Conservation (phyloP, 1,140 invertebrate genomes). For the Trichoplusia ni region DNA sequence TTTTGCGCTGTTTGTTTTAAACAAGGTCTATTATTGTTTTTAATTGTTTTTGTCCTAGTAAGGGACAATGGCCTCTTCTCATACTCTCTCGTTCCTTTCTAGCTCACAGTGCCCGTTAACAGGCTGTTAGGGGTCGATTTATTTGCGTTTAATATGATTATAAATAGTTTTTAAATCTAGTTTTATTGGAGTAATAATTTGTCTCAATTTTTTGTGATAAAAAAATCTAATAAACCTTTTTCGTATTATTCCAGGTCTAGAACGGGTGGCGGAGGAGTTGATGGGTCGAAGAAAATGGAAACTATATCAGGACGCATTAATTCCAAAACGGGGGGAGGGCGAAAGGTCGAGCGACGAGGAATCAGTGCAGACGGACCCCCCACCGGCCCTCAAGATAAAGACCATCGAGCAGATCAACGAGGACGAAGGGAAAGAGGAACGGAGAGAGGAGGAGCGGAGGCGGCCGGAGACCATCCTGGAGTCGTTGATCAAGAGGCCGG, state of each 20-base stretch:
- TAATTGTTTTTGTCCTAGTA: no score
- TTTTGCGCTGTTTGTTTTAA: no score
- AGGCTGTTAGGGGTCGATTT: no score
- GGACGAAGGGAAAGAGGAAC: conserved; percentile 67
- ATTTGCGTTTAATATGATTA: no score
- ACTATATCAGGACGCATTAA: conserved; percentile 91
- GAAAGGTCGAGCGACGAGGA: conserved; percentile 71
- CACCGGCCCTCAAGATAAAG: conserved; percentile 77
- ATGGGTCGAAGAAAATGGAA: conserved; percentile 97
- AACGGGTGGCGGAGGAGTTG: conserved; percentile 97
- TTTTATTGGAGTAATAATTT: no score
- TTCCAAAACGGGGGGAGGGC: conserved; percentile 80
- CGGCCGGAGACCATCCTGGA: conserved; percentile 76
- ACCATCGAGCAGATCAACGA: conserved; percentile 80
- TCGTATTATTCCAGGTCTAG: conserved; percentile 88
- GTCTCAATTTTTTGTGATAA: no score
- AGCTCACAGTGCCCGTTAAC: no score
- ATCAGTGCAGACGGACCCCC: conserved; percentile 68
- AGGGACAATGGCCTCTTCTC: no score
- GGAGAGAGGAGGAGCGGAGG: conserved; percentile 39
- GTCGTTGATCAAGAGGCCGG: conserved; percentile 76
- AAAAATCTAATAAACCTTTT: not conserved
- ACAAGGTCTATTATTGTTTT: no score
- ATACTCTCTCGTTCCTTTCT: no score
- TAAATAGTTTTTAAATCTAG: no score